Evolutionary conservation across 2,888 invertebrate species (phyloP).

Genomic region (Lasius platythorax): DNA sequence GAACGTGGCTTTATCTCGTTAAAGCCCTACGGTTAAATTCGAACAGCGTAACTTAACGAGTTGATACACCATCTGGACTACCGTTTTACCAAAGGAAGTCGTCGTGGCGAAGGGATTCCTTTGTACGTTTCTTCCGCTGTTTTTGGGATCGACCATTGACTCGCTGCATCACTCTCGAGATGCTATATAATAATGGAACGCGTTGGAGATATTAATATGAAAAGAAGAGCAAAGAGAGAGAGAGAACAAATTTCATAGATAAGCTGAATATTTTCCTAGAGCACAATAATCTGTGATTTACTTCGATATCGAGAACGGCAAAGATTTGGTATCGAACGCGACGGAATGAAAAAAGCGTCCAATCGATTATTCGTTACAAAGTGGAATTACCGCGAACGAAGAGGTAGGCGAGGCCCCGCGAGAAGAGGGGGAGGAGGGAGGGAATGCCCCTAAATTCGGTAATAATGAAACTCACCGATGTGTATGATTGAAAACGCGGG

Average conservation of each 20-base stretch:
- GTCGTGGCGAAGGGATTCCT: conserved; percentile 28
- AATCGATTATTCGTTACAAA: conserved; percentile 78
- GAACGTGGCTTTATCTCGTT: conserved; percentile 77
- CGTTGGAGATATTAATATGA: neutral
- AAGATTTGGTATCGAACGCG: conserved; percentile 63
- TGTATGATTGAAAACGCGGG: conserved; percentile 83
- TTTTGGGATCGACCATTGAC: neutral
- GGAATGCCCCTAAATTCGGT: conserved; percentile 80
- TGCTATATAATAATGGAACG: neutral
- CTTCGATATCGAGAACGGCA: conserved; percentile 63
- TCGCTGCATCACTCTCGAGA: neutral
- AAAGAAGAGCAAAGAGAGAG: neutral
- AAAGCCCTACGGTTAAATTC: conserved; percentile 64
- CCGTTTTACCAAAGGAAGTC: conserved; percentile 48
- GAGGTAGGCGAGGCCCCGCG: conserved; percentile 48
- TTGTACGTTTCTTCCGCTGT: conserved; percentile 29
- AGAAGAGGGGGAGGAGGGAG: conserved; percentile 42
- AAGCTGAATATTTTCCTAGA: conserved; percentile 27
- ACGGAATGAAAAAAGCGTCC: conserved; percentile 52
- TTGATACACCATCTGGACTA: conserved; percentile 63
- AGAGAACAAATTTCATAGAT: neutral
- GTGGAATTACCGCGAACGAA: conserved; percentile 66
- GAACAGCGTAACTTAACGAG: conserved; percentile 59
- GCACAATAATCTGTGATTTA: conserved; percentile 72
- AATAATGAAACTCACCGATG: conserved; percentile 83